Percentiles rank a stretch among this genome's conserved stretches.
Conservation (phyloP, 2,113 vertebrate species). For the Mirza zaza region DNA sequence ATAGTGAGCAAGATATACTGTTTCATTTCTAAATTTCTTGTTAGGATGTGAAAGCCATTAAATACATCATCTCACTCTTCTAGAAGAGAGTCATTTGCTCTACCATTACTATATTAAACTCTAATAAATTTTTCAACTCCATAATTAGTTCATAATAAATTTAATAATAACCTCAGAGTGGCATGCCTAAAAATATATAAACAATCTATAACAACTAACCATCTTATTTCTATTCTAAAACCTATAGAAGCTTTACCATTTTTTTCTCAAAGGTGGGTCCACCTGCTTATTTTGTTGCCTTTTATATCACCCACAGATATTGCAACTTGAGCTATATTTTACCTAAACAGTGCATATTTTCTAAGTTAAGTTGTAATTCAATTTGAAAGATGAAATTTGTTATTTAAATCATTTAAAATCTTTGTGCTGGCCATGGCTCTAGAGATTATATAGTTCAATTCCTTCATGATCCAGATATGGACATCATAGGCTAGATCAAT, state of each 20-base stretch:
- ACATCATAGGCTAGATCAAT: background rate
- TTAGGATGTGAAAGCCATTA: background rate
- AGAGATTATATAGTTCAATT: background rate
- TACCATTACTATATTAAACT: background rate
- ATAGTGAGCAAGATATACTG: background rate
- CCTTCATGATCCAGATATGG: background rate
- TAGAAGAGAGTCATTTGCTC: background rate
- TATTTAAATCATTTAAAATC: background rate
- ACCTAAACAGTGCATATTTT: background rate
- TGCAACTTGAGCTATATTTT: constrained; percentile 19
- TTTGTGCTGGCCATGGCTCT: background rate
- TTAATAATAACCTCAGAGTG: background rate
- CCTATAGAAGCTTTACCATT: background rate
- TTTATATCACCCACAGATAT: background rate
- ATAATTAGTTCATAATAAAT: constrained; percentile 8
- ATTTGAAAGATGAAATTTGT: background rate
- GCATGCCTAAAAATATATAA: background rate
- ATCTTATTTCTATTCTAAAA: background rate
- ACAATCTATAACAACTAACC: background rate
- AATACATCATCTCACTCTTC: background rate
- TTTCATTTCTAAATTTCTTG: constrained; percentile 29
- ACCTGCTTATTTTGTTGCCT: background rate
- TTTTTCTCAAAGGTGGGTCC: background rate
- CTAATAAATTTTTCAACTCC: background rate
- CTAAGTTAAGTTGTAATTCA: background rate